Percentiles rank a stretch among this genome's conserved stretches.
Conservation (phyloP, 2,113 vertebrate genomes). For the Panthera tigris region DNA sequence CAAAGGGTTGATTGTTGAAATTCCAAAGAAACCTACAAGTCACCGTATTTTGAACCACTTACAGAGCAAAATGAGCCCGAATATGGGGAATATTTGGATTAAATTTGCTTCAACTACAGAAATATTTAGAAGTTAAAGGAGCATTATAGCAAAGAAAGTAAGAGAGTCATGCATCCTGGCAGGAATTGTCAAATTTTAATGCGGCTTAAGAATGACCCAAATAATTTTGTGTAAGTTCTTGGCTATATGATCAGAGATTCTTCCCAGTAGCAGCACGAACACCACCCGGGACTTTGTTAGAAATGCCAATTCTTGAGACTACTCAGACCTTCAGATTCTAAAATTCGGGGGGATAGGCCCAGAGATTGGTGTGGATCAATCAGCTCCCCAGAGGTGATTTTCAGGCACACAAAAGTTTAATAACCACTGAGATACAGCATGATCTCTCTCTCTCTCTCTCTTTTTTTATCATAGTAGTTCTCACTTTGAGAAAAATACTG, state of each 20-base stretch:
- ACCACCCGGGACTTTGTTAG: neutral
- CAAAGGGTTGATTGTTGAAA: constrained; percentile 58
- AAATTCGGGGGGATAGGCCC: neutral
- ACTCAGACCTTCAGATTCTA: neutral
- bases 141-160: neutral
- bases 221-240: neutral
- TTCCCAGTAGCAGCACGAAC: neutral
- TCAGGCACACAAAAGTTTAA: neutral
- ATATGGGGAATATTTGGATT: neutral
- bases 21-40: constrained; percentile 33
- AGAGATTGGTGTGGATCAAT: neutral
- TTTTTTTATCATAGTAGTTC: neutral
- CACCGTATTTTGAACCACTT: constrained; percentile 4
- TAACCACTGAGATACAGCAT: neutral
- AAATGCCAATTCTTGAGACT: neutral
- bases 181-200: constrained; percentile 14
- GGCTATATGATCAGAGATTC: neutral
- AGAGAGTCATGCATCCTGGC: neutral
- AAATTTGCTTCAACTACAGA: neutral
- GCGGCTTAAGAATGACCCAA: neutral
- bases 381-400: neutral
- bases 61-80: neutral
- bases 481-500: neutral
- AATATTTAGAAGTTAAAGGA: neutral
- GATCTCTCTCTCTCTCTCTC: no score